These are phyloP conservation scores for Napeogenes inachia DNA, from an alignment of 2,888 invertebrate species.

Conservation along the genomic window DNA sequence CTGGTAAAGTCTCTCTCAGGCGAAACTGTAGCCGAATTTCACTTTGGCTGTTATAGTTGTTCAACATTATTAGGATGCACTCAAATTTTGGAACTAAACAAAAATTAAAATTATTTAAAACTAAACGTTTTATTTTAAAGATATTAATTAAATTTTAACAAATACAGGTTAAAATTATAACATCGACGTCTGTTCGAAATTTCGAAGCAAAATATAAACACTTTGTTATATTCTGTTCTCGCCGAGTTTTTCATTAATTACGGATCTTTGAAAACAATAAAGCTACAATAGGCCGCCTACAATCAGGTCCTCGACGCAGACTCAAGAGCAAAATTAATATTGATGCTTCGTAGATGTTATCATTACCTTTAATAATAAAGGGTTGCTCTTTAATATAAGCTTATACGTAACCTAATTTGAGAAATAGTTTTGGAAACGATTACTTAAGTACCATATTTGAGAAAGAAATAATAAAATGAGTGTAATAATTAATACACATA, in stretches of 20 bases:
- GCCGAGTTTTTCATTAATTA: constrained; percentile 49
- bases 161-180: background rate
- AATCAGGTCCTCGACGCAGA: constrained; percentile 38
- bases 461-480: background rate
- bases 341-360: constrained; percentile 48
- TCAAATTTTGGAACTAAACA: no score
- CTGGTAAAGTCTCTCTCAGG: constrained; percentile 21
- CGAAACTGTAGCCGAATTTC: constrained; percentile 6
- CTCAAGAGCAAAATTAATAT: constrained; percentile 58
- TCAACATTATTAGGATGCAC: background rate
- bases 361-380: constrained; percentile 47
- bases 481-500: background rate
- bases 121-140: no score
- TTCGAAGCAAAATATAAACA: constrained; percentile 13
- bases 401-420: constrained; percentile 21
- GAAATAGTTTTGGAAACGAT: constrained; percentile 10
- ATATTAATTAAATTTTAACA: background rate
- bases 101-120: no score
- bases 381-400: constrained; percentile 30
- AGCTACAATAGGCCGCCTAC: constrained; percentile 36
- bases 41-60: background rate
- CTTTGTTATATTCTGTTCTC: constrained; percentile 16
- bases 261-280: constrained; percentile 46
- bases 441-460: background rate
- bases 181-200: background rate